Evolutionary conservation across 2,113 vertebrate species (phyloP), one percentile per base, ranked within the genome.

Genomic region (Ctenodactylus gundi): DNA sequence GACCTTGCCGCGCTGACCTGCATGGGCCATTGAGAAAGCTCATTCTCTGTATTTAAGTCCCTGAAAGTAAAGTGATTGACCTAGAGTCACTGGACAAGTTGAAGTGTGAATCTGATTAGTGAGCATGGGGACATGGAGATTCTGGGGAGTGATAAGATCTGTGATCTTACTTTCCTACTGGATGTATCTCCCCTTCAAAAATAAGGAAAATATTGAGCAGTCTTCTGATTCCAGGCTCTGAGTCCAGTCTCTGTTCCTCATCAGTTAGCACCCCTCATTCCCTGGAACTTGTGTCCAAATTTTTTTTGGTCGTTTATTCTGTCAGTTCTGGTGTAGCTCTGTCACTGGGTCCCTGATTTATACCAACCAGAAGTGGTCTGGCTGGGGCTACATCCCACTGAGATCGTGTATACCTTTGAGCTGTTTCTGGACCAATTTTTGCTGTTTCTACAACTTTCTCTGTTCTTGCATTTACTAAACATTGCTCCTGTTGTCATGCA

Each of bases 401-500:
- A 67, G 84, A 92, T 1, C 62, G 60, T 20, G 23, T 15, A 36
- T 51, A 80, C 25, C 6, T 97, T 97, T 94, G 89, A 80, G 57
- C 78, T 95, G 88, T 95, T 95, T 95, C 77, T 84, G 77, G 92
- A 90, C 72, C 46, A 55, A n/a, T 78, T 95, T 96, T 97, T 97
- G 83, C 88, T 97, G 36, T 94, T 95, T 94, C 94, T 94, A 85
- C 67, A 46, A 73, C 60, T 96, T 95, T 67, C 93, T 97, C 96
- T 72, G 36, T 44, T 89, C 91, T 89, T 95, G 58, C 44, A 92
- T 96, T 89, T 92, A 90, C 88, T 97, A 97, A 97, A 96, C 96
- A 97, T 97, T 97, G 95, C 95, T 95, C 88, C 75, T 80, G 82
- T 96, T 97, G 94, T 97, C 96, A 97, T 93, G 90, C 92, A 96